Base-by-base conservation (phyloP, 2,888 invertebrate species). In the Ennomos quercinarius region DNA sequence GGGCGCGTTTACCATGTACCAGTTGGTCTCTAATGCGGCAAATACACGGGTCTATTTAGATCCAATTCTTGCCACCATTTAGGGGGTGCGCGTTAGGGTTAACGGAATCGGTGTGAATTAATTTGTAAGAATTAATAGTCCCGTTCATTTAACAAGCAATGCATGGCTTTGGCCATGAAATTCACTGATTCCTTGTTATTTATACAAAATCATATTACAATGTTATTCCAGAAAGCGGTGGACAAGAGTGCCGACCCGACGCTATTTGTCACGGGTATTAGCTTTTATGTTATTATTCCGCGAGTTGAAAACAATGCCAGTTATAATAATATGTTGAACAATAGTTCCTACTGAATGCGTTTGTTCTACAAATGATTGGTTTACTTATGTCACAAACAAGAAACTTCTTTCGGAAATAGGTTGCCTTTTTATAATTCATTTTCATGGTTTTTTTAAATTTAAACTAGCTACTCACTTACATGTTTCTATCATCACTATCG, bases 1-100 rank as follows among this genome's bases (percentile, higher is more conserved):
- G 60, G 9, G 40, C 46, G 44, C 42, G 48, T 53, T 41, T 50
- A 53, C n/a, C 57, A 51, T 56, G 60, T 51, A 43, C 60, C 51
- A n/a, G 59, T 44, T 51, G 41, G 51, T 47, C 49, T 49, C 54
- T 61, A 48, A 57, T 54, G 45, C 56, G 50, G 50, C 56, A 38
- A 36, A 54, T 41, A 56, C 59, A 56, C 49, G 52, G 49, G 11
- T 51, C 45, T 17, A 46, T 46, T 49, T 13, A 50, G 49, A 40
- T 43, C 42, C 49, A 47, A 59, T 53, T 56, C 58, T 34, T 27
- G 48, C 10, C 17, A 44, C 56, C 56, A 40, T 57, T 47, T 59
- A 59, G 46, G 56, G 55, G 47, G 35, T 40, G 11, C 27, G 5
- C 2, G 34, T 43, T 47, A 56, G 48, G 49, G 49, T 34, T 56